phyloP scores from a whole-genome alignment of 2,888 invertebrate species.

The Drosophila neutralis region DNA sequence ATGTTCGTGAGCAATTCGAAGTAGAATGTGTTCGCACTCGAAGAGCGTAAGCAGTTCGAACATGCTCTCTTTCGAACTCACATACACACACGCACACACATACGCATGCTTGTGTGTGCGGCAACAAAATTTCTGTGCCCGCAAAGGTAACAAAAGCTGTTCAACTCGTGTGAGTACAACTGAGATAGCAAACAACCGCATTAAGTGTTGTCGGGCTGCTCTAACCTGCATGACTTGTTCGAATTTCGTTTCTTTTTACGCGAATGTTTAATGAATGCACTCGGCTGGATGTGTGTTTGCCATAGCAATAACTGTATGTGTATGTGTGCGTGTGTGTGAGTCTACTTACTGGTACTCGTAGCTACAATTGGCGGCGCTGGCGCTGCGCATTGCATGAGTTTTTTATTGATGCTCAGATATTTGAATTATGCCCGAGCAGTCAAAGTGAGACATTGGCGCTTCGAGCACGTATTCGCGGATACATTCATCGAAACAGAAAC shows the following conservation, averaged over 20 bases:
- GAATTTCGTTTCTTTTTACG: conserved; percentile 55
- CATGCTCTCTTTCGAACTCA: conserved; percentile 68
- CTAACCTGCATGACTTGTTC: conserved; percentile 52
- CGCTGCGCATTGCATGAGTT: conserved; percentile 71
- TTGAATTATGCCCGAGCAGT: conserved; percentile 85
- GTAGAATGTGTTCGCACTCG: conserved; percentile 23
- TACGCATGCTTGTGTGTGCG: conserved; percentile 45
- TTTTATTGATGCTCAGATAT: conserved; percentile 85
- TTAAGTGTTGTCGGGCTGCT: conserved; percentile 56
- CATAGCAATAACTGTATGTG: conserved; percentile 33
- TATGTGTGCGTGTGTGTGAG: conserved; percentile 20
- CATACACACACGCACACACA: conserved; percentile 18
- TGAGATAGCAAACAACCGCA: conserved; percentile 51
- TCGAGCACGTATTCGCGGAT: conserved; percentile 85
- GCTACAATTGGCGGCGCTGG: conserved; percentile 76
- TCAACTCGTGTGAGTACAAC: conserved; percentile 41
- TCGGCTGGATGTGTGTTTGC: conserved; percentile 57
- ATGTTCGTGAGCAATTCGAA: conserved; percentile 44
- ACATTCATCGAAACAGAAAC: conserved; percentile 63
- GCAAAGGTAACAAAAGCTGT: conserved; percentile 65
- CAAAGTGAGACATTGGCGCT: conserved; percentile 86
- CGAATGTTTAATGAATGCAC: conserved; percentile 72
- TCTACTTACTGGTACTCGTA: conserved; percentile 64
- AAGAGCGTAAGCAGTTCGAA: conserved; percentile 56
- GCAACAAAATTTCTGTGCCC: conserved; percentile 67